These are phyloP conservation scores for Erebia epiphron DNA, from an alignment of 2,888 invertebrate genomes.

Conservation along the genomic window DNA sequence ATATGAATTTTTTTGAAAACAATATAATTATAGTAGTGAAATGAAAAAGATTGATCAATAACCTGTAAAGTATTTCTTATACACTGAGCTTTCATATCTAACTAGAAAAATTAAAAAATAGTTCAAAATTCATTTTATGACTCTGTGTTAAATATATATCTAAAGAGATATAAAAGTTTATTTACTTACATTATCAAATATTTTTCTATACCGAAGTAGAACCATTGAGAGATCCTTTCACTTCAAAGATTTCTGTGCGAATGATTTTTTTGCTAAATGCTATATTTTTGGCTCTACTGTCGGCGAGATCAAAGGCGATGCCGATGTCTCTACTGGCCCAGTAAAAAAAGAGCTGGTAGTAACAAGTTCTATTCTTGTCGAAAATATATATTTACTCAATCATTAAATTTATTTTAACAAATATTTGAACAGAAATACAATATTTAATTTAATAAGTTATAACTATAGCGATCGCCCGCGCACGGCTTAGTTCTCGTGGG, in stretches of 20 bases:
- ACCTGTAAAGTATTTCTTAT: too few species aligned
- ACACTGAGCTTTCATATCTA: too few species aligned
- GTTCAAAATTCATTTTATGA: too few species aligned
- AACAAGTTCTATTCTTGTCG: conserved; percentile 26
- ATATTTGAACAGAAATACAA: too few species aligned
- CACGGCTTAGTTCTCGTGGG: too few species aligned
- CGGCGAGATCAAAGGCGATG: conserved; percentile 34
- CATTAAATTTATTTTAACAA: too few species aligned
- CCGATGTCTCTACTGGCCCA: conserved; percentile 21
- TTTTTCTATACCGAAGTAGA: background rate
- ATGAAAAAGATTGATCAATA: too few species aligned
- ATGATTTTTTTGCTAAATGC: conserved; percentile 15
- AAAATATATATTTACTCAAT: background rate
- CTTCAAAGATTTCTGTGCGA: conserved; percentile 15
- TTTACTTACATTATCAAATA: conserved; percentile 21
- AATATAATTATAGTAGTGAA: background rate
- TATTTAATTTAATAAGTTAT: too few species aligned
- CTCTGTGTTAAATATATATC: too few species aligned
- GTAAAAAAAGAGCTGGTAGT: conserved; percentile 7
- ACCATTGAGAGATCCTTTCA: conserved; percentile 3
- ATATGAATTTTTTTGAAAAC: too few species aligned
- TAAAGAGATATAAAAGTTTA: background rate
- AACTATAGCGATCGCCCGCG: too few species aligned
- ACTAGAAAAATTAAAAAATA: too few species aligned
- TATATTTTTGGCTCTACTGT: conserved; percentile 17